Evolutionary conservation across 1,140 invertebrate genomes (phyloP).

Genomic region (Heliothis subflexa): DNA sequence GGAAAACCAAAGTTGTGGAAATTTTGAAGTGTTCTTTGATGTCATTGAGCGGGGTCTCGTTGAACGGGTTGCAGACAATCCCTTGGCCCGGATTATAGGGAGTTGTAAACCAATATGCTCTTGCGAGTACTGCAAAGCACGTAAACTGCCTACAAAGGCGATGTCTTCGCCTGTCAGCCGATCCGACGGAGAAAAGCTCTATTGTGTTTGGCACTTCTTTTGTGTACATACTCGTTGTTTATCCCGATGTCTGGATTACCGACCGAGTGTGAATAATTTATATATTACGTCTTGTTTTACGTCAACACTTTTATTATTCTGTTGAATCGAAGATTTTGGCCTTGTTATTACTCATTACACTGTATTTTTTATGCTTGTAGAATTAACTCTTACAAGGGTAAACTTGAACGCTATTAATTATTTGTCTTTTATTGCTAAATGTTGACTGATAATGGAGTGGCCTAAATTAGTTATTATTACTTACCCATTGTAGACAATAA

Average conservation of each 20-base stretch:
- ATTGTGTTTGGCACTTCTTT: constrained; percentile 58
- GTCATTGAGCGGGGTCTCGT: constrained; percentile 14
- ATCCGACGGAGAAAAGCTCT: constrained; percentile 52
- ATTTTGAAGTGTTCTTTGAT: background rate
- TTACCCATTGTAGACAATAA: no score
- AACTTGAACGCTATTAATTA: no score
- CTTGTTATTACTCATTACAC: background rate
- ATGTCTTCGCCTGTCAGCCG: constrained; percentile 50
- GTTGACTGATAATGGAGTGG: no score
- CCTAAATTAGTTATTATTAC: no score
- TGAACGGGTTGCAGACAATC: constrained; percentile 38
- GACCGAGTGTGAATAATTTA: constrained; percentile 40
- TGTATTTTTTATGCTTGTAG: no score
- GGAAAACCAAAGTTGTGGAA: background rate
- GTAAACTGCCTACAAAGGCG: constrained; percentile 60
- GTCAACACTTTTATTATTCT: background rate
- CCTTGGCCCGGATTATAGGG: constrained; percentile 49
- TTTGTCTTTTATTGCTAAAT: no score
- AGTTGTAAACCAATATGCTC: constrained; percentile 58
- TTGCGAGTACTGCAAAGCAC: constrained; percentile 52
- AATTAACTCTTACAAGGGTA: no score
- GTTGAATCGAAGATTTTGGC: background rate
- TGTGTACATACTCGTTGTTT: constrained; percentile 51
- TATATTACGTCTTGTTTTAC: constrained; percentile 19
- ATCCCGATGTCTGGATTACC: constrained; percentile 49